Percentiles rank a stretch among this genome's conserved stretches.
phyloP scores from a whole-genome alignment of 1,140 invertebrate species.

The Drosophila serrata region DNA sequence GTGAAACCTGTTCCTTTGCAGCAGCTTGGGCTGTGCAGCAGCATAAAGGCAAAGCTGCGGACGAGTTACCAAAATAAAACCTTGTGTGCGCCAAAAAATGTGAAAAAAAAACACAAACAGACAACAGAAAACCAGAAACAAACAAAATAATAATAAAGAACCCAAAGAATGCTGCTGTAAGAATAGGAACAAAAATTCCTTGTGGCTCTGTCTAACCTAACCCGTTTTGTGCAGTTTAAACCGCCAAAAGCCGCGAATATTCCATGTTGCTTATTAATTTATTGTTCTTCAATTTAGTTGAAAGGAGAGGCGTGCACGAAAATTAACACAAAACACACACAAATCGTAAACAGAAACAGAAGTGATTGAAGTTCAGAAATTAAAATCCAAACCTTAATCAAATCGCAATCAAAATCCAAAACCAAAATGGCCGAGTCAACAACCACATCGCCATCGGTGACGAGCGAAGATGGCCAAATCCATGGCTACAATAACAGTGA shows the following conservation, averaged over 20 bases:
- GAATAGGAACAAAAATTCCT: constrained; percentile 29
- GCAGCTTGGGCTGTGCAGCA: constrained; percentile 30
- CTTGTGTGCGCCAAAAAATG: constrained; percentile 41
- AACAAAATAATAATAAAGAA: constrained; percentile 22
- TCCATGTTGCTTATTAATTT: constrained; percentile 21
- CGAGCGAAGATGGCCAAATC: constrained; percentile 76
- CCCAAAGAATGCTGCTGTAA: constrained; percentile 25
- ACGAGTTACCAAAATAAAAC: constrained; percentile 41
- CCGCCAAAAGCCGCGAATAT: constrained; percentile 8
- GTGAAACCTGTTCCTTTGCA: constrained; percentile 59
- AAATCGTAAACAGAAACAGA: constrained; percentile 38
- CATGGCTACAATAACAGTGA: constrained; percentile 78
- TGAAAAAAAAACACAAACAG: constrained; percentile 15
- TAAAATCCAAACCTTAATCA: constrained; percentile 41
- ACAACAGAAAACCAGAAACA: constrained; percentile 16
- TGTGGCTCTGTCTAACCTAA: constrained; percentile 27
- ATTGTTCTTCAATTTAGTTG: constrained; percentile 58
- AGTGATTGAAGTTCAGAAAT: constrained; percentile 35
- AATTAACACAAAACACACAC: constrained; percentile 58
- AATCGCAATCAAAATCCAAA: constrained; percentile 33
- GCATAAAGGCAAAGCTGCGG: constrained; percentile 27
- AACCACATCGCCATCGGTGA: constrained; percentile 58
- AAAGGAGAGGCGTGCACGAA: constrained; percentile 50
- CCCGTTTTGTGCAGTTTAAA: constrained; percentile 64
- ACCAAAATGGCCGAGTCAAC: constrained; percentile 75